These are phyloP conservation scores for Eugnorisma glareosa DNA, from an alignment of 2,888 invertebrate genomes.

Conservation along the genomic window DNA sequence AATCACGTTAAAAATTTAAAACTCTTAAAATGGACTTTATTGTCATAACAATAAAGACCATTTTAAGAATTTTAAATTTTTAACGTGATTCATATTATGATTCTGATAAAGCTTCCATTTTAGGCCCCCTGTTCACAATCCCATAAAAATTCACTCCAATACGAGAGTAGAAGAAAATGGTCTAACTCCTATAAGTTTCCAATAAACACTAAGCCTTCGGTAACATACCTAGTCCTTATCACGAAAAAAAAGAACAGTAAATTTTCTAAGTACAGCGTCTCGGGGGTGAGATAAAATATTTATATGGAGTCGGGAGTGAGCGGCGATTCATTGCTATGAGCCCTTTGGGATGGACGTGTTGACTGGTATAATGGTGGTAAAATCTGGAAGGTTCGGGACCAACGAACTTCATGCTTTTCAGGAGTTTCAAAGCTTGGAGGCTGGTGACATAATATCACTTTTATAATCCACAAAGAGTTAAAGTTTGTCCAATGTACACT, in stretches of 20 bases:
- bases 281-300: constrained; percentile 57
- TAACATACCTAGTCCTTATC: constrained; percentile 3
- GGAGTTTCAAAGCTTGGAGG: neutral
- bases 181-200: neutral
- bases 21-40: no score
- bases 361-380: constrained; percentile 24
- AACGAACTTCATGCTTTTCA: neutral
- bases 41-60: no score
- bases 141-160: neutral
- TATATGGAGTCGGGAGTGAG: constrained; percentile 43
- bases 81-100: no score
- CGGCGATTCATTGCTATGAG: constrained; percentile 40
- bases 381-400: constrained; percentile 35
- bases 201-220: neutral
- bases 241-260: constrained; percentile 14
- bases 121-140: no score
- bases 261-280: constrained; percentile 17
- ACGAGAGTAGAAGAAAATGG: neutral
- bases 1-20: no score
- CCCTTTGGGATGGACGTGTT: constrained; percentile 42
- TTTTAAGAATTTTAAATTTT: no score
- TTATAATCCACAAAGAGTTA: neutral
- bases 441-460: neutral
- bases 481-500: neutral
- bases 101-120: no score